These are phyloP conservation scores for Neogale vison DNA, from an alignment of 2,113 vertebrate species.

Conservation along the genomic window DNA sequence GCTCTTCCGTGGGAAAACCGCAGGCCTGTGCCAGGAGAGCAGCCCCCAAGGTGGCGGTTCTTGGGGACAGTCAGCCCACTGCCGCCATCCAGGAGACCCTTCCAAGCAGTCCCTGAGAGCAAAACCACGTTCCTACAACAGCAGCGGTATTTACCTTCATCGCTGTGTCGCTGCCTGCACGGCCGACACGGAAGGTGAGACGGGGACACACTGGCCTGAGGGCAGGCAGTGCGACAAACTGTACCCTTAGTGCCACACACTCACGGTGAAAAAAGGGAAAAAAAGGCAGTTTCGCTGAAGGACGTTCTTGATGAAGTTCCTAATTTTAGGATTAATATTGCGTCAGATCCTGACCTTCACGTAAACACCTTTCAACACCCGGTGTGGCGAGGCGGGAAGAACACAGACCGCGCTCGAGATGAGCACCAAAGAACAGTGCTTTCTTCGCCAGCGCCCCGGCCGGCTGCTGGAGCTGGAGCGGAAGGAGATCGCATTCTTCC, in stretches of 20 bases:
- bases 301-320: too few species aligned
- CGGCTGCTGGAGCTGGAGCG: fast-evolving
- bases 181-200: neutral
- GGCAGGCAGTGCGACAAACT: neutral
- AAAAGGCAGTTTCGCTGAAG: neutral
- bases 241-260: fast-evolving
- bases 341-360: neutral
- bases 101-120: neutral
- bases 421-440: fast-evolving
- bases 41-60: fast-evolving
- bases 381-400: neutral
- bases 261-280: neutral
- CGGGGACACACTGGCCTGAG: fast-evolving
- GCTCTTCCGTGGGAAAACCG: neutral
- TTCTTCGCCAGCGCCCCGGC: too few species aligned
- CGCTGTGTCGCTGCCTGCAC: fast-evolving
- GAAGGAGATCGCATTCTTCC: fast-evolving
- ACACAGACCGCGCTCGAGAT: fast-evolving
- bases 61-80: neutral
- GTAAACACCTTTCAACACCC: neutral
- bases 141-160: fast-evolving
- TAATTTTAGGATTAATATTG: too few species aligned
- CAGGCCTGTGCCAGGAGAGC: neutral
- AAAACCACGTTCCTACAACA: neutral
- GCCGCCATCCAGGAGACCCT: neutral